A percentile compares a stretch with the other conserved stretches of the same genome.
phyloP scores from a whole-genome alignment of 2,888 invertebrate genomes.

The Aelia acuminata region DNA sequence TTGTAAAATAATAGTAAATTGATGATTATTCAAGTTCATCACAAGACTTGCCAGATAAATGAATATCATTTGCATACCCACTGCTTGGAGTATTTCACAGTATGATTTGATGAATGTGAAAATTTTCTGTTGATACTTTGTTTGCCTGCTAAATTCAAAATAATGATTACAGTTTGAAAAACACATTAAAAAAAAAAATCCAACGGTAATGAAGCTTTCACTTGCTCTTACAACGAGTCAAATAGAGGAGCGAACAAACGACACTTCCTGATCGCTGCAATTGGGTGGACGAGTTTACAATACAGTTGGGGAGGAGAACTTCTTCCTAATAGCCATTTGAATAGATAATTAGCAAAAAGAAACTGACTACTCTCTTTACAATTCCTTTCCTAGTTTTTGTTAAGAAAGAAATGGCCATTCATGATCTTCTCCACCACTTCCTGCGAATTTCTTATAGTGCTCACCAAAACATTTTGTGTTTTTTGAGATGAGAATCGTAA shows the following conservation, averaged over 20 bases:
- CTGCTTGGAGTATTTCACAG: no score
- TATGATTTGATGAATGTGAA: no score
- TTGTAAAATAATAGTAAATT: no score
- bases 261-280: not conserved
- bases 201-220: not conserved
- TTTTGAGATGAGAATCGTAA: conserved; percentile 10
- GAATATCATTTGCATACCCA: no score
- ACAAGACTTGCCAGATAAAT: no score
- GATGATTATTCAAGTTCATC: no score
- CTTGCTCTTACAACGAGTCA: not conserved
- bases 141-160: not conserved
- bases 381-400: not conserved
- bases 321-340: not conserved
- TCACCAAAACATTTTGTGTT: not conserved
- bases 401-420: not conserved
- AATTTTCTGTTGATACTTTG: no score
- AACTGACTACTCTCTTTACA: not conserved
- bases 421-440: not conserved
- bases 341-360: conserved; percentile 12
- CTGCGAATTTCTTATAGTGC: not conserved
- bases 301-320: not conserved
- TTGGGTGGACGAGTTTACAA: not conserved
- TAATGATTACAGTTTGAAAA: not conserved
- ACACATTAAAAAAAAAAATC: not conserved
- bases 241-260: not conserved